A percentile compares a stretch with the other conserved stretches of the same genome.
Evolutionary conservation across 2,797 vertebrate species (phyloP).

Genomic region (Emydoidea blandingii): DNA sequence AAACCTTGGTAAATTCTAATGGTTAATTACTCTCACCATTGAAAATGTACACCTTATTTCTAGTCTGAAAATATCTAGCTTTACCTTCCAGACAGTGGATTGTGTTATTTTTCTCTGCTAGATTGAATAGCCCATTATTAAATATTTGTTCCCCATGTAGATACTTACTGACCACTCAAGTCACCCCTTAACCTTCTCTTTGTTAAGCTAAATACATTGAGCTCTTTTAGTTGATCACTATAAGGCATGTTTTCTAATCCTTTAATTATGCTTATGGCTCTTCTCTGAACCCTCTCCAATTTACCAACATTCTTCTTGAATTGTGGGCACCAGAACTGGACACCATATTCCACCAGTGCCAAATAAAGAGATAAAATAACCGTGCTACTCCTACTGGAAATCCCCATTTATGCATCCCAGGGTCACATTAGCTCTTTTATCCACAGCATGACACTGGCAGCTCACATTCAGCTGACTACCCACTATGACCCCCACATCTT

Average conservation of each 20-base stretch:
- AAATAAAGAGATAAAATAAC: not conserved
- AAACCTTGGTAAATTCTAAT: not conserved
- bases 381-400: not conserved
- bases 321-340: too few species aligned
- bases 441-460: not conserved
- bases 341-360: not conserved
- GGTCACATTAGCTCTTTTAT: not conserved
- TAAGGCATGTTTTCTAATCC: not conserved
- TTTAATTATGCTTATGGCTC: not conserved
- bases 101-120: not conserved
- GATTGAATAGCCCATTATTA: not conserved
- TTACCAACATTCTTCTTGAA: not conserved
- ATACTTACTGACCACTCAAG: not conserved
- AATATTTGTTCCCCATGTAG: not conserved
- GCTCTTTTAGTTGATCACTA: not conserved
- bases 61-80: not conserved
- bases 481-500: too few species aligned
- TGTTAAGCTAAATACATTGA: not conserved
- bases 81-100: not conserved
- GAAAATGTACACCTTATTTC: not conserved
- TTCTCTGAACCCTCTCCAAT: not conserved
- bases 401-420: not conserved
- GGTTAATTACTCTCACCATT: not conserved
- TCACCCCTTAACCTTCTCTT: not conserved
- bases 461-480: too few species aligned